Percentiles rank a stretch among this genome's conserved stretches.
phyloP scores from a whole-genome alignment of 2,888 invertebrate species.

The Parochlus steinenii region DNA sequence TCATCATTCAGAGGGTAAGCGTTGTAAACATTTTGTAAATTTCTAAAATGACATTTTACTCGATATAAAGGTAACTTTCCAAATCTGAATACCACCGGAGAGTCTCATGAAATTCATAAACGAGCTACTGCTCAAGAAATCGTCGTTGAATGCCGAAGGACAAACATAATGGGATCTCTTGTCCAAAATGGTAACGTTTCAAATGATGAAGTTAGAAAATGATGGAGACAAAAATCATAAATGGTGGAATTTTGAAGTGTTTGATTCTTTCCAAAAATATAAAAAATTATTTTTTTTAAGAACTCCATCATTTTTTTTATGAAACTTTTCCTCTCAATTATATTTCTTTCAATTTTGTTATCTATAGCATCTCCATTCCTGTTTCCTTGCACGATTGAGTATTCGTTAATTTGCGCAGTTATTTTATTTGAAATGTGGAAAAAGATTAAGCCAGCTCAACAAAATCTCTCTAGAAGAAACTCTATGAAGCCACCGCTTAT shows the following conservation, averaged over 20 bases:
- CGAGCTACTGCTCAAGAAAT: conserved; percentile 14
- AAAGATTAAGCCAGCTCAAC: conserved; percentile 34
- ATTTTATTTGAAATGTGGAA: conserved; percentile 75
- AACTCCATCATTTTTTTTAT: too few species aligned
- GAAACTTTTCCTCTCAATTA: too few species aligned
- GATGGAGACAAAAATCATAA: too few species aligned
- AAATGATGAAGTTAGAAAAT: too few species aligned
- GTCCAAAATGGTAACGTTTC: too few species aligned
- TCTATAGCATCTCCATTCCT: conserved; percentile 54
- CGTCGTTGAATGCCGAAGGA: conserved; percentile 30
- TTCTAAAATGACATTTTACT: too few species aligned
- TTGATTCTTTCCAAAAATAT: too few species aligned
- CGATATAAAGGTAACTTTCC: neutral
- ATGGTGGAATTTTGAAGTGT: too few species aligned
- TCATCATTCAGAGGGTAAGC: conserved; percentile 20
- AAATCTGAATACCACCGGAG: neutral
- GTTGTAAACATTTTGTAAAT: too few species aligned
- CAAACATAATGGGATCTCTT: conserved; percentile 40
- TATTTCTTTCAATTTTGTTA: too few species aligned
- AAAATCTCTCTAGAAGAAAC: conserved; percentile 18
- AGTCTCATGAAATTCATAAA: conserved; percentile 11
- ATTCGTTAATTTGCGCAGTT: conserved; percentile 69
- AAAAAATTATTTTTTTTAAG: too few species aligned
- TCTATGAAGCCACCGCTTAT: conserved; percentile 5
- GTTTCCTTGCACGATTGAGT: conserved; percentile 69